Base-by-base conservation (phyloP, 2,888 invertebrate genomes). In the Brachycybe producta region DNA sequence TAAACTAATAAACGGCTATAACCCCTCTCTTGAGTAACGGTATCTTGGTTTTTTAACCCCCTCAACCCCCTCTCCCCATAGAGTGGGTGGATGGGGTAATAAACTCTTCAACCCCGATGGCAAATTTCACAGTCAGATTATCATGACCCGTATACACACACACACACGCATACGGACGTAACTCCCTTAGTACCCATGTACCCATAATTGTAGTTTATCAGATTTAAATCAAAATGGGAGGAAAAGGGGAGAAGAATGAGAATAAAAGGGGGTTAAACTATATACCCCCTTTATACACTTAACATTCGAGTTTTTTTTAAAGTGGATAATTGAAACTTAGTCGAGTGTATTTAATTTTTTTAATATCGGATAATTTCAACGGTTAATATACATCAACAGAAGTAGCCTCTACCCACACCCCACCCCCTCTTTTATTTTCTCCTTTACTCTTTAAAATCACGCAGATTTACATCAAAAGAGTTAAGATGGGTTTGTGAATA, bases 331-430 rank as follows among this genome's bases (percentile, higher is more conserved):
- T 50, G 50, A 50, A 45, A 50, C 50, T 28, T 35, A 36, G n/a
- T 50, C 36, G 38, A 44, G 44, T 50, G 50, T 50, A 44, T 50
- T 50, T 50, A 50, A 50, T 42, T 35, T 50, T 50, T 50, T 50
- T 48, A 48, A 48, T 48, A 40, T 48, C 28, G 48, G 45, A 45
- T 45, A 34, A n/a, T n/a, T 45, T 45, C 30, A 45, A 45, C 45
- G 45, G 45, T n/a, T n/a, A n/a, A n/a, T n/a, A n/a, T n/a, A n/a
- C n/a, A n/a, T n/a, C n/a, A n/a, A n/a, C n/a, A n/a, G n/a, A n/a
- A n/a, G n/a, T 8, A 41, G 15, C 19, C 19, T 15, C 17, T 17
- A 8, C 7, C 13, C 13, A 13, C 38, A 38, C 11, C 38, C 17
- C 13, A 38, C 17, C 11, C 11, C 11, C 17, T 8, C 15, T 38